phyloP scores from a whole-genome alignment of 2,113 vertebrate species.

The Raja brachyura region DNA sequence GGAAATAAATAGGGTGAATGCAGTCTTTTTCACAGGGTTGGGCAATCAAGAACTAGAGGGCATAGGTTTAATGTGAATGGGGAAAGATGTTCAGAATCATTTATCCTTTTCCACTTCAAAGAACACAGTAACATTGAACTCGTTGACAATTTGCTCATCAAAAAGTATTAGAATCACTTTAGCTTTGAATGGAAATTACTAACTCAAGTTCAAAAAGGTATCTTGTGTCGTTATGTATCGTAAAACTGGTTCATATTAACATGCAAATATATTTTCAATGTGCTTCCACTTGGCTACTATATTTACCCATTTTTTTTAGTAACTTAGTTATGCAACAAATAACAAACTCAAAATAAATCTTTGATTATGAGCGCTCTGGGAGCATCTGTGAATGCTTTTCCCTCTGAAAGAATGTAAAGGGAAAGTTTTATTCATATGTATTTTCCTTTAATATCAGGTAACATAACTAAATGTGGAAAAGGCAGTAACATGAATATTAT shows the following conservation, averaged over 20 bases:
- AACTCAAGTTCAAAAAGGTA: neutral
- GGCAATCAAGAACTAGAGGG: too few species aligned
- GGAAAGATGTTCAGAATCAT: neutral
- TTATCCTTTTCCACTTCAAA: neutral
- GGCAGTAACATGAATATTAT: neutral
- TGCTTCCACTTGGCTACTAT: neutral
- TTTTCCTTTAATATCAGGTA: neutral
- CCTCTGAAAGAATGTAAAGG: neutral
- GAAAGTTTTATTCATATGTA: neutral
- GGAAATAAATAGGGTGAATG: too few species aligned
- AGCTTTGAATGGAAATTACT: neutral
- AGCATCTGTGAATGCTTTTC: neutral
- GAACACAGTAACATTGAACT: neutral
- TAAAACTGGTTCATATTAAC: neutral
- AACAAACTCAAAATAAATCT: neutral
- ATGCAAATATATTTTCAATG: neutral
- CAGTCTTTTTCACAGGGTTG: too few species aligned
- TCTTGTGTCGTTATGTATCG: neutral
- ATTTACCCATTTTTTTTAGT: neutral
- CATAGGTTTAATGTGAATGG: neutral
- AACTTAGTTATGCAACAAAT: neutral
- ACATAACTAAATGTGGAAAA: neutral
- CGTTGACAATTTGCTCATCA: neutral
- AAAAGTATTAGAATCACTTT: neutral
- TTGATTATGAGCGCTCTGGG: neutral